phyloP scores from a whole-genome alignment of 1,140 invertebrate species.

The Tetranychus urticae region DNA sequence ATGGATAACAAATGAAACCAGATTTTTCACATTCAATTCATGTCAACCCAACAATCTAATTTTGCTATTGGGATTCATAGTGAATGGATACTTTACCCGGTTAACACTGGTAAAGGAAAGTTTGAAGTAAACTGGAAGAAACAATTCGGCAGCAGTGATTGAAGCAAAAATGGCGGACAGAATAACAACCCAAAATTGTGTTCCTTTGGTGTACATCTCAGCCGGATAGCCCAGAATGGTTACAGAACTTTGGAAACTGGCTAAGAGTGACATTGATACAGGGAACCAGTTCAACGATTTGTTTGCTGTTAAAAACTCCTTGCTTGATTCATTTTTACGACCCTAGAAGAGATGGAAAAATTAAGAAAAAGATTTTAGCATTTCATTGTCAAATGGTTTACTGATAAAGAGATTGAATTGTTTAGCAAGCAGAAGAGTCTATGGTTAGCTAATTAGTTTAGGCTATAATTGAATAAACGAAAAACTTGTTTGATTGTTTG shows the following conservation, averaged over 20 bases:
- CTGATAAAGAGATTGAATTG: too few species aligned
- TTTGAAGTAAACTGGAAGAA: conserved; percentile 23
- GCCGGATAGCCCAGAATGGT: conserved; percentile 22
- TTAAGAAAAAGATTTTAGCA: not conserved
- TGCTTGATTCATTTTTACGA: not conserved
- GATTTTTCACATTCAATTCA: too few species aligned
- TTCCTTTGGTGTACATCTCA: conserved; percentile 15
- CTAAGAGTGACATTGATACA: conserved; percentile 50
- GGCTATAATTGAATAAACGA: too few species aligned
- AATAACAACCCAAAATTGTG: conserved; percentile 13
- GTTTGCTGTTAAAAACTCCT: conserved; percentile 21
- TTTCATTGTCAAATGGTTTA: too few species aligned
- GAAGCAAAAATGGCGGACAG: conserved; percentile 14
- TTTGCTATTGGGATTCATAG: too few species aligned
- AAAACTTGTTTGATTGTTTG: too few species aligned
- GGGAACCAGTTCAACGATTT: conserved; percentile 54
- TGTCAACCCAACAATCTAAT: too few species aligned
- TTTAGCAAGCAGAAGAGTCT: too few species aligned
- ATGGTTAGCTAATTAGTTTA: too few species aligned
- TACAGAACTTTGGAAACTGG: conserved; percentile 28
- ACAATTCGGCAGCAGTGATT: conserved; percentile 19
- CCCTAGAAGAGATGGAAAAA: not conserved
- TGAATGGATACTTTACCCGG: not conserved
- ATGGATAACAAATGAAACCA: too few species aligned
- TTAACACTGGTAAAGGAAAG: conserved; percentile 22